Evolutionary conservation across 1,140 invertebrate genomes (phyloP).

Genomic region (Papilio aristodemus): DNA sequence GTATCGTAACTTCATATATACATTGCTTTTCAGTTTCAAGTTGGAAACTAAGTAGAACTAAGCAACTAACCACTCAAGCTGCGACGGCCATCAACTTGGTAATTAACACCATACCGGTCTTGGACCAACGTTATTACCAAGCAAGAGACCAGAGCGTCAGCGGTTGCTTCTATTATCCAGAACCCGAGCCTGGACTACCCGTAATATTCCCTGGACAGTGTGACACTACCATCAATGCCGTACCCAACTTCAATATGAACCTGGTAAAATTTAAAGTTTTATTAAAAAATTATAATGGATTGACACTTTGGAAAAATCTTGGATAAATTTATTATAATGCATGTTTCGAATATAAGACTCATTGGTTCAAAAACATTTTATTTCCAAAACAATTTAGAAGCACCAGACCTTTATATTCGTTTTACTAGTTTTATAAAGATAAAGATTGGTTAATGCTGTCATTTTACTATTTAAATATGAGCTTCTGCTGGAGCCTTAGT

Average conservation of each 20-base stretch:
- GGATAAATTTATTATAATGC: too few species aligned
- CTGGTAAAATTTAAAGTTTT: constrained; percentile 41
- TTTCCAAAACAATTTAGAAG: too few species aligned
- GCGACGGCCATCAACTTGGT: constrained; percentile 46
- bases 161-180: constrained; percentile 67
- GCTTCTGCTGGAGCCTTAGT: too few species aligned
- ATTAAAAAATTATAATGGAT: not conserved
- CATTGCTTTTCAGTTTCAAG: constrained; percentile 47
- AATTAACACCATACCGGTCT: constrained; percentile 45
- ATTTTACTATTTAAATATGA: too few species aligned
- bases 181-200: constrained; percentile 49
- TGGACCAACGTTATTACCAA: constrained; percentile 54
- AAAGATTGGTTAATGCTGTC: too few species aligned
- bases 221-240: constrained; percentile 47
- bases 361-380: too few species aligned
- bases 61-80: constrained; percentile 39
- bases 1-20: too few species aligned
- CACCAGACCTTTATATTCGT: too few species aligned
- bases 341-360: too few species aligned
- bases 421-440: too few species aligned
- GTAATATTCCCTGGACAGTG: constrained; percentile 66
- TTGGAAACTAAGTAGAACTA: constrained; percentile 63
- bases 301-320: too few species aligned
- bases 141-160: constrained; percentile 45
- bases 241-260: constrained; percentile 52